Evolutionary conservation across 2,113 vertebrate genomes (phyloP).

Genomic region (Pao palembangensis): DNA sequence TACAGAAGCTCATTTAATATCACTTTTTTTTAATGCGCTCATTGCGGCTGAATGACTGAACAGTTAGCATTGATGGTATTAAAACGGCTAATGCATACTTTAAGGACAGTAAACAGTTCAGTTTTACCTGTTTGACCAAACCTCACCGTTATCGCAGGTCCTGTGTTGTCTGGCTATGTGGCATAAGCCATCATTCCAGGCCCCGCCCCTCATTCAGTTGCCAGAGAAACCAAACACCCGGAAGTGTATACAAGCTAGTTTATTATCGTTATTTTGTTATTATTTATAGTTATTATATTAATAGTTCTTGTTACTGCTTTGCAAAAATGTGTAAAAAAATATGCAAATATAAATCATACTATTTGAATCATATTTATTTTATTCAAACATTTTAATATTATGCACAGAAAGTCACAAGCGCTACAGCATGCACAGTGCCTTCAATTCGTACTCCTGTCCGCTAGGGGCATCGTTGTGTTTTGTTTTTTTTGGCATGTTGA

Average conservation of each 20-base stretch:
- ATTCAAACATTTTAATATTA: too few relatives aligned
- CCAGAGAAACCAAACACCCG: slow-evolving; percentile 31
- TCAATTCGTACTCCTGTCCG: too few relatives aligned
- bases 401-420: too few relatives aligned
- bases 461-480: too few relatives aligned
- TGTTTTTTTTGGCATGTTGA: too few relatives aligned
- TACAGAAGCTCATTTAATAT: neutral
- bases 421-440: too few relatives aligned
- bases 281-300: neutral
- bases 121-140: slow-evolving; percentile 23
- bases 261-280: neutral
- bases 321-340: too few relatives aligned
- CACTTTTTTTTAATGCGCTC: neutral
- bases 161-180: slow-evolving; percentile 36
- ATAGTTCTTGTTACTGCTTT: neutral
- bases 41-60: neutral
- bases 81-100: neutral
- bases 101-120: accelerated
- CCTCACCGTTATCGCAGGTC: neutral
- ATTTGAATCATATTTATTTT: too few relatives aligned
- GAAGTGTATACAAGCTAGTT: neutral
- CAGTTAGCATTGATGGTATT: neutral
- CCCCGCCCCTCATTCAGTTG: slow-evolving; percentile 19
- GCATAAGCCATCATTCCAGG: slow-evolving; percentile 16
- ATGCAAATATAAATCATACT: too few relatives aligned